Base-by-base conservation (phyloP, 1,140 invertebrate species). In the Meloidogyne chitwoodi region DNA sequence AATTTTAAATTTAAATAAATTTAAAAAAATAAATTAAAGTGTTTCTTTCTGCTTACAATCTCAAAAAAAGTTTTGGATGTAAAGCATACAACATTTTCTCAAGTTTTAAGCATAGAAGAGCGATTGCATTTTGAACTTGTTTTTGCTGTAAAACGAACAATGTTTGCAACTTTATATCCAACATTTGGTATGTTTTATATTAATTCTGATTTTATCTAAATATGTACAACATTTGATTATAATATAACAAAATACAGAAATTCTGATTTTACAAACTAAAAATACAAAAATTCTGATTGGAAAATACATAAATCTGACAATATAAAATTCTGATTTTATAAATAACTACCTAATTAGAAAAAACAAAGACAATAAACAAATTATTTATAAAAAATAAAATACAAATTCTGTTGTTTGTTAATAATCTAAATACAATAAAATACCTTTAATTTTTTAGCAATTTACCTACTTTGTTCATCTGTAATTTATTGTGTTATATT, bases 1-100 rank as follows among this genome's bases (percentile, higher is more conserved):
- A n/a, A n/a, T n/a, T n/a, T n/a, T n/a, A n/a, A 48, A 48, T 19
- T n/a, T 5, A 64, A 34, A 79, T 16, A 34, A 19, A 75, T 19
- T n/a, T 67, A 12, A 38, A 41, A 73, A 29, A 14, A 10, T 26
- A 16, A 2, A 26, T 71, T 81, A 31, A 38, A 80, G 81, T 84
- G 73, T 38, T 82, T 82, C 73, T 83, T 82, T 26, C 38, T 82
- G 27, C 78, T 82, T 8, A 82, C 81, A 44, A 77, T 82, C 16
- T 82, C 81, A 16, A 63, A 66, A n/a, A 41, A 62, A 12, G 79
- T 65, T 27, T 74, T 82, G 29, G 79, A 76, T 14, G 71, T 82
- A 22, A 56, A 67, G 26, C 62, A 82, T 0, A 84, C 67, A 61
- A 56, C 48, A 56, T 80, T 73, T 44, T 56, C 76, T 10, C 38